phyloP scores from a whole-genome alignment of 2,113 vertebrate genomes.

The Ranitomeya variabilis region DNA sequence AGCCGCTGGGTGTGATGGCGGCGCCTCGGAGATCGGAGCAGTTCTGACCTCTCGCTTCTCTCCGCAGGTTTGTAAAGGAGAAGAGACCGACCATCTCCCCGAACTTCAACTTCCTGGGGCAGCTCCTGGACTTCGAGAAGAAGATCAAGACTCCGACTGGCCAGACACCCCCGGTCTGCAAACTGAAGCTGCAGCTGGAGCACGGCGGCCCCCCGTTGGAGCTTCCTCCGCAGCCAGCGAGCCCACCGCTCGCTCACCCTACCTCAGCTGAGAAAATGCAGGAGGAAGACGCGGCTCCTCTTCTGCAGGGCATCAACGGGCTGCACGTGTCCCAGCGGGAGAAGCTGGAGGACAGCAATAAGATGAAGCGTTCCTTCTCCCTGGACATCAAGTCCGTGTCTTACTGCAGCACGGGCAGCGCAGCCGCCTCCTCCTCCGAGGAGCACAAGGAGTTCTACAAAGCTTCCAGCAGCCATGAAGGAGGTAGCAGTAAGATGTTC shows the following conservation, averaged over 20 bases:
- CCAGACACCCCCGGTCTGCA: constrained; percentile 65
- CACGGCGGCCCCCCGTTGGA: constrained; percentile 66
- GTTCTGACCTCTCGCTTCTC: background rate
- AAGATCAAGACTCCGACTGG: constrained; percentile 79
- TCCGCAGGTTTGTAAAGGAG: constrained; percentile 79
- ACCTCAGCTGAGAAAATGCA: constrained; percentile 65
- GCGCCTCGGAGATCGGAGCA: background rate
- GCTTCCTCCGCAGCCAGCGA: constrained; percentile 14
- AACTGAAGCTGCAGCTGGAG: constrained; percentile 72
- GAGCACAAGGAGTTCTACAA: constrained; percentile 80
- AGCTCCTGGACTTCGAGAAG: constrained; percentile 92
- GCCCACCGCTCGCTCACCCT: constrained; percentile 59
- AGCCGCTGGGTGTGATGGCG: background rate
- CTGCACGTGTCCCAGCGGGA: constrained; percentile 78
- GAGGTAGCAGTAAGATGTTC: constrained; percentile 74
- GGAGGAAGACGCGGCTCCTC: constrained; percentile 69
- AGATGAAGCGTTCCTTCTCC: constrained; percentile 91
- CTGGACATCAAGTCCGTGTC: constrained; percentile 87
- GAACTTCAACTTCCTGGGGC: constrained; percentile 83
- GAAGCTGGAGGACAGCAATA: constrained; percentile 78
- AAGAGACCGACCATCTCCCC: constrained; percentile 83
- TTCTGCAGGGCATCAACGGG: constrained; percentile 77
- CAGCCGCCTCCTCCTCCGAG: constrained; percentile 66
- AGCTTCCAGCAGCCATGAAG: constrained; percentile 73
- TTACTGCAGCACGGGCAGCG: constrained; percentile 58